Percentiles rank a stretch among this genome's conserved stretches.
Evolutionary conservation across 2,888 invertebrate genomes (phyloP).

Genomic region (Melinaea menophilus): DNA sequence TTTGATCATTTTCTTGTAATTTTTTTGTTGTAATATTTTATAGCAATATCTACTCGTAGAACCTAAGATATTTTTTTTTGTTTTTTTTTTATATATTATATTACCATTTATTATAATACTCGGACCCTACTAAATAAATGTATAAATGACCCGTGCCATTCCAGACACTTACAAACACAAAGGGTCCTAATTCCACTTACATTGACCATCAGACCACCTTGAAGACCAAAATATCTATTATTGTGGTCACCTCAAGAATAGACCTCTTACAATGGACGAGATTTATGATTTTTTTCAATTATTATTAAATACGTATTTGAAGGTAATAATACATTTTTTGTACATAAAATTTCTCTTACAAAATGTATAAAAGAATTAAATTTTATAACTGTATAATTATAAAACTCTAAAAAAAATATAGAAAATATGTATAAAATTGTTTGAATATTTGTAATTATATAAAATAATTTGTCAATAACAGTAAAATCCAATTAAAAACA

Average conservation of each 20-base stretch:
- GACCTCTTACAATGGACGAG: slow-evolving; percentile 18
- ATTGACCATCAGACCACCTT: slow-evolving; percentile 48
- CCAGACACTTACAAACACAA: background rate
- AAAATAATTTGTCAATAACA: no score
- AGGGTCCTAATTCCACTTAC: background rate
- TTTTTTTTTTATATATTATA: background rate
- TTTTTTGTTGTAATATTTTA: no score
- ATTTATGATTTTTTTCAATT: slow-evolving; percentile 11
- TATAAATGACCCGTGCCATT: slow-evolving; percentile 1
- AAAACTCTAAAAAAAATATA: no score
- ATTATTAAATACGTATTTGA: slow-evolving; percentile 1
- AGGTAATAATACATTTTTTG: background rate
- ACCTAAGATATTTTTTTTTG: no score
- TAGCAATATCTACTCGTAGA: no score
- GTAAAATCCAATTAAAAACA: no score
- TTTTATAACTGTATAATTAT: no score
- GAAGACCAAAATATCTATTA: slow-evolving; percentile 50
- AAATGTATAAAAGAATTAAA: no score
- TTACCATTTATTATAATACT: background rate
- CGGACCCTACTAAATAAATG: background rate
- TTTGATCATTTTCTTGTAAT: no score
- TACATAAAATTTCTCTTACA: no score
- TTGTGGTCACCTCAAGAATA: slow-evolving; percentile 42
- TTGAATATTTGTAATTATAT: no score
- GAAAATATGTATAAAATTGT: no score